Evolutionary conservation across 2,113 vertebrate species (phyloP).

Genomic region (Solea solea): DNA sequence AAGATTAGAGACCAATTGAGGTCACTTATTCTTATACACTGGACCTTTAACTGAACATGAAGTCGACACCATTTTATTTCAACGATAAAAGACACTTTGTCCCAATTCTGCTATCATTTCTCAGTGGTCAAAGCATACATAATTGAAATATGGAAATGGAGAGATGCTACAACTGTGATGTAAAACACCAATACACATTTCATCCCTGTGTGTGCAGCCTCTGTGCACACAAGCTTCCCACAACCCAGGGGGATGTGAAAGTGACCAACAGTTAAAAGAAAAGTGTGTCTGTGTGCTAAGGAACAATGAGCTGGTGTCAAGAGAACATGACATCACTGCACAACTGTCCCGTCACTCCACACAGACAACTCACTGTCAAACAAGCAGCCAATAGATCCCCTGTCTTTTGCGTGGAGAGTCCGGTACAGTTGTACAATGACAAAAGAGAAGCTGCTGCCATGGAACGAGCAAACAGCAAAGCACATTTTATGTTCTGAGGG

Average conservation of each 20-base stretch:
- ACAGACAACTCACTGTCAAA: background rate
- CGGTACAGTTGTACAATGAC: background rate
- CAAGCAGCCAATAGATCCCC: background rate
- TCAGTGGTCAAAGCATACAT: slow-evolving; percentile 22
- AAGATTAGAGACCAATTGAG: too few relatives aligned
- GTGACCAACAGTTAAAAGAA: slow-evolving; percentile 14
- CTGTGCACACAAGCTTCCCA: background rate
- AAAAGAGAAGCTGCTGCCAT: background rate
- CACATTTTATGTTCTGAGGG: background rate
- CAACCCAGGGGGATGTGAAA: too few relatives aligned
- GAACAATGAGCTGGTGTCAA: slow-evolving; percentile 31
- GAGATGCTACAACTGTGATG: background rate
- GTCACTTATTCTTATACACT: too few relatives aligned
- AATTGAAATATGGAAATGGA: slow-evolving; percentile 1
- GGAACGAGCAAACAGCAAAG: background rate
- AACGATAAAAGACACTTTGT: background rate
- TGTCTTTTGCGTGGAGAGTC: too few relatives aligned
- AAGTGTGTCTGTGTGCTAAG: slow-evolving; percentile 4
- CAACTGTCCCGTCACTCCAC: background rate
- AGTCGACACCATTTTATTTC: too few relatives aligned
- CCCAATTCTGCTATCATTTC: background rate
- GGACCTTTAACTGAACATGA: too few relatives aligned
- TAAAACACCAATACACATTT: background rate
- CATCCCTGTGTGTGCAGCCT: background rate
- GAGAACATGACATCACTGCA: slow-evolving; percentile 43